Percentiles rank a stretch among this genome's conserved stretches.
These are phyloP conservation scores for Hypsopygia costalis DNA, from an alignment of 2,888 invertebrate species.

Conservation along the genomic window DNA sequence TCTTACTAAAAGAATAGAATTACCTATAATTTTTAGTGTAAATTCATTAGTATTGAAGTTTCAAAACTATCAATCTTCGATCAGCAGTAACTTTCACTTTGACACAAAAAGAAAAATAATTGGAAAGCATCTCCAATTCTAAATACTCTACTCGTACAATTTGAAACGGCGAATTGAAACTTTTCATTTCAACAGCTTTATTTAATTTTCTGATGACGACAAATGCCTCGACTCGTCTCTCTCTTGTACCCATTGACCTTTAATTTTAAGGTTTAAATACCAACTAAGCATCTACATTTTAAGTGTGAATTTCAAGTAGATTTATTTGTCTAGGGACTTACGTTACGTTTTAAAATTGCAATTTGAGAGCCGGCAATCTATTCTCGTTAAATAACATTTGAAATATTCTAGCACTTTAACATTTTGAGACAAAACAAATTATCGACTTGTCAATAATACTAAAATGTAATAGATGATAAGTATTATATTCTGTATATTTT, in stretches of 20 bases:
- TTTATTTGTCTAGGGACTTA: not conserved
- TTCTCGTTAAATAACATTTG: not conserved
- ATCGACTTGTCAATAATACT: too few relatives aligned
- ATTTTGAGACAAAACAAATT: not conserved
- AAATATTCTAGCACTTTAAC: not conserved
- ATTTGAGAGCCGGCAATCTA: not conserved
- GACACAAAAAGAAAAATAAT: too few relatives aligned
- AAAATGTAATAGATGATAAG: too few relatives aligned
- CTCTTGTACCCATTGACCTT: slow-evolving; percentile 1
- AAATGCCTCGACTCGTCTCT: not conserved
- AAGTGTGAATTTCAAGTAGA: slow-evolving; percentile 2
- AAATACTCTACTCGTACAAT: not conserved
- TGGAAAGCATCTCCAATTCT: slow-evolving; percentile 1
- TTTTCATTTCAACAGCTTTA: slow-evolving; percentile 6
- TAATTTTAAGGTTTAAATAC: not conserved
- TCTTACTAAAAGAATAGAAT: too few relatives aligned
- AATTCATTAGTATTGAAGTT: too few relatives aligned
- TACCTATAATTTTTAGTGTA: too few relatives aligned
- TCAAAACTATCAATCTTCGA: too few relatives aligned
- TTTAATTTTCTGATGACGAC: slow-evolving; percentile 5
- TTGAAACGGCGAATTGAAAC: slow-evolving; percentile 2
- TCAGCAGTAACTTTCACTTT: too few relatives aligned
- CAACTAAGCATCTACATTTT: not conserved
- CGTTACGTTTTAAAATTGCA: not conserved
- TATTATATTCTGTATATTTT: too few relatives aligned